Base-by-base conservation (phyloP, 2,113 vertebrate genomes). In the Fregetta grallaria region DNA sequence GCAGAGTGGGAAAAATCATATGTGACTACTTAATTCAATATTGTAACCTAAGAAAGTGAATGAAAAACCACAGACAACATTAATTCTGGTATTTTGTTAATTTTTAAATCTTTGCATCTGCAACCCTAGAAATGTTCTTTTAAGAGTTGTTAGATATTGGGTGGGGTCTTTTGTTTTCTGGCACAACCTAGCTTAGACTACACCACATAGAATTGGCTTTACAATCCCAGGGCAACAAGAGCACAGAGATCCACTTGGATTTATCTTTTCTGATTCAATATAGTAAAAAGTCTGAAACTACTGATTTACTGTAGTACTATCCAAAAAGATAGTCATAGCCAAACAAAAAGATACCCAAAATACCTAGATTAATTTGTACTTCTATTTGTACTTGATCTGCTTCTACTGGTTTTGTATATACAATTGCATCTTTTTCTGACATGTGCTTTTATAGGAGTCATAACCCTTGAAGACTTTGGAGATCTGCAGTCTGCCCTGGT, bases 21-120 rank as follows among this genome's bases (percentile, higher is more conserved):
- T 82, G 66, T 29, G 70, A 88, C 63, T 95, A 68, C 91, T 96
- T 93, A 95, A 86, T 90, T 88, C 90, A 95, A 76, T 42, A 73
- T 36, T 82, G 66, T 61, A 95, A 88, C 74, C 49, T 76, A 92
- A 93, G 87, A 91, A 95, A 95, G 66, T 94, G 74, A 94, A 96
- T 83, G 77, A 90, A 92, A 94, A 93, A 45, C 11, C 87, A 91
- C 56, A 92, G 62, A 79, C 61, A 75, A 68, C 56, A 94, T 50
- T 81, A 87, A 87, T 89, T 94, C 32, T 79, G 74, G 4, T 65
- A 68, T 76, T 76, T 88, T 47, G 21, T 56, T 96, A 68, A 68
- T 86, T 95, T 95, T 85, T 32, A 38, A 87, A 76, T 85, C 16
- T 79, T 72, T 76, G 59, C 66, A 61, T 73, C 70, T 92, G n/a